Base-by-base conservation (phyloP, 53 echinoderm and acorn worm species). In the Holothuria scabra region DNA sequence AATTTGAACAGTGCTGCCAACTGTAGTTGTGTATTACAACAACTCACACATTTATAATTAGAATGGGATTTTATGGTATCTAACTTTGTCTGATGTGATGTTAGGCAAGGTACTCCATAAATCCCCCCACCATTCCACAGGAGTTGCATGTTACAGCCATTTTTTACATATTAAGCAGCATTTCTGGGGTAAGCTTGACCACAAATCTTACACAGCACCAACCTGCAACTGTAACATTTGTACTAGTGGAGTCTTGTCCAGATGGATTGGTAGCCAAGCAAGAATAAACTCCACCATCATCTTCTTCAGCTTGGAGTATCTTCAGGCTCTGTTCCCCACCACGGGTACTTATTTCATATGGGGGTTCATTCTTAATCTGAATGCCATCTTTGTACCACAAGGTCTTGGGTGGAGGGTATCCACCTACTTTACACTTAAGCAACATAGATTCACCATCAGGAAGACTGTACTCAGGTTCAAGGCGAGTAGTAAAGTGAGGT, bases 321-420 rank as follows among this genome's bases (percentile, higher is more conserved):
- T 46, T 72, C 11, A 72, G 72, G 48, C 22, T 72, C 44, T 41
- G 44, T 19, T 76, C 76, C 24, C 76, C 76, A 55, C 76, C 76
- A 10, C 76, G 24, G 24, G 55, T 56, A 76, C 28, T 76, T 19
- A 76, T 76, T 26, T 76, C 76, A 76, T 76, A 93, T n/a, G 85
- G 84, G 6, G 90, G 87, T 56, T 88, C 80, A 37, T 91, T 83
- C 24, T 84, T 92, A 8, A 95, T 68, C 25, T 79, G 92, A 21
- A 87, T 80, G 0, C 93, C 89, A 85, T 95, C 89, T 69, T 95
- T 91, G 83, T 91, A 93, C 95, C 95, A 95, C 67, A 76, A 83
- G 23, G 87, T 74, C 16, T 84, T 67, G 25, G 95, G 95, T 28
- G 75, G 46, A 12, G 95, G 95, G 44, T 91, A 91, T 26, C 93